Conservation (phyloP, 2,113 vertebrate genomes). For the Agapornis roseicollis region DNA sequence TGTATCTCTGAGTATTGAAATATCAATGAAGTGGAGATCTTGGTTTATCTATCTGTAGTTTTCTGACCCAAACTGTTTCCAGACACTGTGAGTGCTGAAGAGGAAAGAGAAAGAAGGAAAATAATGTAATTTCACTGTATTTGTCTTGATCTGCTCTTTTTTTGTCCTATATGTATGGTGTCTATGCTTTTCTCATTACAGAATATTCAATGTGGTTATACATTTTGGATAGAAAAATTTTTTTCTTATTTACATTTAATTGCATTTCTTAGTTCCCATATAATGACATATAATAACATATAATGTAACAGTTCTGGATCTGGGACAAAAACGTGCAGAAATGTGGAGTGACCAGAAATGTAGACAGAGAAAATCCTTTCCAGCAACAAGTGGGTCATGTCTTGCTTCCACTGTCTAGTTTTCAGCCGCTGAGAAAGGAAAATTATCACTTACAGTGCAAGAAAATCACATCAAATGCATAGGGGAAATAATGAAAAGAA, state of each 20-base stretch:
- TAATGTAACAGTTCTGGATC: neutral
- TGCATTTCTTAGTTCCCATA: neutral
- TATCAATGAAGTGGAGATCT: neutral
- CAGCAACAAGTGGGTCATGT: neutral
- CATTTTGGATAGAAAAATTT: neutral
- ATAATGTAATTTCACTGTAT: neutral
- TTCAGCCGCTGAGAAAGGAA: neutral
- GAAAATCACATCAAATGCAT: accelerated
- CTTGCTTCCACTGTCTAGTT: accelerated
- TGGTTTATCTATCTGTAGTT: neutral
- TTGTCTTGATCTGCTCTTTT: neutral
- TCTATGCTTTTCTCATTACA: neutral
- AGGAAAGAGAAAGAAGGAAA: neutral
- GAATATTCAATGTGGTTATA: neutral
- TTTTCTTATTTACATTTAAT: neutral
- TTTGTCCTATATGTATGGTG: neutral
- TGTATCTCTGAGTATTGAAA: neutral
- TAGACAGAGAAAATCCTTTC: neutral
- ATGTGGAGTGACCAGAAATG: neutral
- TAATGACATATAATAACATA: neutral
- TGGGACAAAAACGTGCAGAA: neutral
- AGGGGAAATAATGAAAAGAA: neutral
- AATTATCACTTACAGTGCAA: neutral
- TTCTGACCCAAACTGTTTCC: neutral
- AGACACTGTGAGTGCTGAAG: neutral